Percentiles rank a stretch among this genome's conserved stretches.
These are phyloP conservation scores for Copidosoma floridanum DNA, from an alignment of 1,140 invertebrate species.

Conservation along the genomic window DNA sequence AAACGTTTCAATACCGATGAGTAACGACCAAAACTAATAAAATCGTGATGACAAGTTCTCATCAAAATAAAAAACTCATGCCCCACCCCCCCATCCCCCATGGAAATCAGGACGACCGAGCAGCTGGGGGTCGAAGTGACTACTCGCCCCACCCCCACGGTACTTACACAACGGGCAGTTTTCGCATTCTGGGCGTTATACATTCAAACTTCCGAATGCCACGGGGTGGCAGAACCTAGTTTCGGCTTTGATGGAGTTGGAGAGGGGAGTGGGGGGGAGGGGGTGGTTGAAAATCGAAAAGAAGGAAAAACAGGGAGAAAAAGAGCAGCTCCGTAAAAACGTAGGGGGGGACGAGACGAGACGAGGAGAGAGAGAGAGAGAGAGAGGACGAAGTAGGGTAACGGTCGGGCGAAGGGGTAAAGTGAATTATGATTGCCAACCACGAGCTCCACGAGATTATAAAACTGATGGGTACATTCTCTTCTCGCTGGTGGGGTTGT, in stretches of 20 bases:
- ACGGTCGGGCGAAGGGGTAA: not conserved
- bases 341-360: constrained; percentile 5
- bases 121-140: too few species aligned
- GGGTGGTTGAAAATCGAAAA: constrained; percentile 14
- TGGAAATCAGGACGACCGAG: too few species aligned
- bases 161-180: not conserved
- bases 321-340: not conserved
- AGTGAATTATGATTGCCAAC: too few species aligned
- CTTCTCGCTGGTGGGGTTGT: too few species aligned
- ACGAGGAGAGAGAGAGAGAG: not conserved
- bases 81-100: too few species aligned
- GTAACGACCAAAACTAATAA: too few species aligned
- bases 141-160: too few species aligned
- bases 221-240: constrained; percentile 19
- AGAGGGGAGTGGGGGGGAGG: not conserved
- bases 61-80: too few species aligned
- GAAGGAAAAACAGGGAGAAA: not conserved
- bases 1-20: too few species aligned
- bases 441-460: too few species aligned
- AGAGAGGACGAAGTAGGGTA: not conserved
- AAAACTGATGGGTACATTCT: too few species aligned
- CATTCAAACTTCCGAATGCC: constrained; percentile 26
- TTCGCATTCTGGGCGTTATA: constrained; percentile 17
- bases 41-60: too few species aligned
- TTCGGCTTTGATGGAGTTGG: constrained; percentile 5